phyloP scores from a whole-genome alignment of 35 echinoderm and acorn worm genomes.

The Acanthaster planci region DNA sequence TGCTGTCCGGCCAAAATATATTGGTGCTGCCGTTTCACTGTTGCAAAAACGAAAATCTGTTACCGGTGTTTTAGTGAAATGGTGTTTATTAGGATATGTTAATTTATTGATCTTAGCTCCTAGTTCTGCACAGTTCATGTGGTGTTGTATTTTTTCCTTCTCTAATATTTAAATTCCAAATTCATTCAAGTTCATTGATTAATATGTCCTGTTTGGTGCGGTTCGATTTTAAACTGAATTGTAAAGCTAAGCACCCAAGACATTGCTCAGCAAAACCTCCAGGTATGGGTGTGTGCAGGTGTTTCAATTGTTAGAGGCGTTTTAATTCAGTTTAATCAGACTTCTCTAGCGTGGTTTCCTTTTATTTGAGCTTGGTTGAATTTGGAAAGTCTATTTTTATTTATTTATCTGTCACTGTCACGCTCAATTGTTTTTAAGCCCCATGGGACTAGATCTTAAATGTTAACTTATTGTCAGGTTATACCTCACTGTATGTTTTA shows the following conservation, averaged over 20 bases:
- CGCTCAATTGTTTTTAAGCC: background rate
- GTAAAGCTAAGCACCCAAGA: too few relatives aligned
- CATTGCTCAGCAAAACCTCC: too few relatives aligned
- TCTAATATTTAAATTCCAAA: constrained; percentile 23
- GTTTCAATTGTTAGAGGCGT: too few relatives aligned
- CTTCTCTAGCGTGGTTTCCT: too few relatives aligned
- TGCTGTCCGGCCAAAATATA: constrained; percentile 4
- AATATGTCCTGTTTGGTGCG: too few relatives aligned
- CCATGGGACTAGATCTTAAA: background rate
- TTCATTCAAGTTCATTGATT: background rate
- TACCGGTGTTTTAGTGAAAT: constrained; percentile 19
- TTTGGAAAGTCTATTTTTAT: constrained; percentile 14
- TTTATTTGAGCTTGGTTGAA: background rate
- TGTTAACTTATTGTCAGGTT: constrained; percentile 22
- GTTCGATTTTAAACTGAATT: too few relatives aligned
- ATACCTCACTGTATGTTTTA: constrained; percentile 29
- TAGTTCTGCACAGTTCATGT: constrained; percentile 21
- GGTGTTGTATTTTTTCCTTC: constrained; percentile 1
- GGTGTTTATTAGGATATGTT: background rate
- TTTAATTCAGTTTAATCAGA: too few relatives aligned
- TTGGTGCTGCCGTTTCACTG: constrained; percentile 24
- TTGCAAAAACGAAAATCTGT: background rate
- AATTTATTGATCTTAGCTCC: background rate
- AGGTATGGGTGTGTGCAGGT: too few relatives aligned
- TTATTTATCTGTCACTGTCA: constrained; percentile 1